These are phyloP conservation scores for Mungos mungo DNA, from an alignment of 2,113 vertebrate species.

Conservation along the genomic window DNA sequence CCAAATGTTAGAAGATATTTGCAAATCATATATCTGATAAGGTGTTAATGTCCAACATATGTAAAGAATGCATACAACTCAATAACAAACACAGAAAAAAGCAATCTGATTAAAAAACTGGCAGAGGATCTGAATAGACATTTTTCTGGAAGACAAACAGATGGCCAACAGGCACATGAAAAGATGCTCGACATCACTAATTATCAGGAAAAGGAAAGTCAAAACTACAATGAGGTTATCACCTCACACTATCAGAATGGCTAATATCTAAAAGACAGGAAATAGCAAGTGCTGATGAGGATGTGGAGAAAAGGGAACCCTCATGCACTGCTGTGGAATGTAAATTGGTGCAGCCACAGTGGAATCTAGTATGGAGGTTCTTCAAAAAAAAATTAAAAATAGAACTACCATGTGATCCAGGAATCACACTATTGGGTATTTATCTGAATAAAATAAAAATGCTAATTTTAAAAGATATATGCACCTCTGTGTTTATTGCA, in stretches of 20 bases:
- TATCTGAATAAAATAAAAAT: not conserved
- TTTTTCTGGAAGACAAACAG: not conserved
- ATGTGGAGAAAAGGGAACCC: not conserved
- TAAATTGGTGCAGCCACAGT: not conserved
- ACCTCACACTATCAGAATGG: not conserved
- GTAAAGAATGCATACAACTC: not conserved
- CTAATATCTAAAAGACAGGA: not conserved
- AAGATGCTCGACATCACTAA: not conserved
- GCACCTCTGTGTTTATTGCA: not conserved
- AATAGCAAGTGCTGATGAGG: not conserved
- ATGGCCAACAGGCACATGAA: not conserved
- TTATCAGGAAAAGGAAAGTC: not conserved
- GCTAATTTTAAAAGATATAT: not conserved
- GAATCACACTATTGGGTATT: not conserved
- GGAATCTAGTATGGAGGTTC: not conserved
- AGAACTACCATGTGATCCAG: not conserved
- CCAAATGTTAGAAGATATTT: not conserved
- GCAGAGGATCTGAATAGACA: not conserved
- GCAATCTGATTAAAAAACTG: not conserved
- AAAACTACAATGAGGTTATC: not conserved
- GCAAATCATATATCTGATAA: not conserved
- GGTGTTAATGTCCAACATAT: not conserved
- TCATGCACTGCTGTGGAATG: not conserved
- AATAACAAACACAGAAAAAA: not conserved
- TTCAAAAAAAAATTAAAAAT: not conserved